A percentile compares a stretch with the other conserved stretches of the same genome.
phyloP scores from a whole-genome alignment of 2,888 invertebrate genomes.

The Phengaris alcon region DNA sequence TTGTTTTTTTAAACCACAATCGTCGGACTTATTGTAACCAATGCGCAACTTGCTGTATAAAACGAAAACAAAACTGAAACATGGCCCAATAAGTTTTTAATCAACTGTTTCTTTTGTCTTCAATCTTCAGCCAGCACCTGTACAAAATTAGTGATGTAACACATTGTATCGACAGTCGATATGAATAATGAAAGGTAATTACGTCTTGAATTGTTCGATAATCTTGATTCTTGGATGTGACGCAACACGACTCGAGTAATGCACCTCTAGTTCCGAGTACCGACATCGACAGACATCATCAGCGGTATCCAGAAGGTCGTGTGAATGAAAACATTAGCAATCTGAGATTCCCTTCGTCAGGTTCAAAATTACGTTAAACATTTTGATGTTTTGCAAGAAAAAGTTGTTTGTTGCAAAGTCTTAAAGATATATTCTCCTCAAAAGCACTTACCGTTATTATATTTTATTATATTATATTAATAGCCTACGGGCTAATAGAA shows the following conservation, averaged over 20 bases:
- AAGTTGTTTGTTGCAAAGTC: no score
- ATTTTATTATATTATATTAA: no score
- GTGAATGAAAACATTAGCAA: not conserved
- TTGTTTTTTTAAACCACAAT: no score
- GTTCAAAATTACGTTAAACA: not conserved
- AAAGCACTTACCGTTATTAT: no score
- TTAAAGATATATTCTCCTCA: no score
- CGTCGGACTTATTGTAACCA: no score
- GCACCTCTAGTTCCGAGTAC: constrained; percentile 21
- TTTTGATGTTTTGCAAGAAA: not conserved
- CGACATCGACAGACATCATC: constrained; percentile 8
- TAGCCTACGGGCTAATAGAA: no score
- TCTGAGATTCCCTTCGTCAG: not conserved
- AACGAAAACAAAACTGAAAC: not conserved
- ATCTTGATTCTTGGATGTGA: constrained; percentile 46
- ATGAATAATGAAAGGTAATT: constrained; percentile 32
- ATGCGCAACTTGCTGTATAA: not conserved
- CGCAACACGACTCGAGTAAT: constrained; percentile 31
- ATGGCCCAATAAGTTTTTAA: not conserved
- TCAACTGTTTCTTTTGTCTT: not conserved
- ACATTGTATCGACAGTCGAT: constrained; percentile 30
- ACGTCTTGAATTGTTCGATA: constrained; percentile 41
- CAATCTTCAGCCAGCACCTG: not conserved
- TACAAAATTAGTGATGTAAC: constrained; percentile 21
- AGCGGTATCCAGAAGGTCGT: constrained; percentile 1